These are phyloP conservation scores for Digitonthophagus gazella DNA, from an alignment of 2,888 invertebrate species.

Conservation along the genomic window DNA sequence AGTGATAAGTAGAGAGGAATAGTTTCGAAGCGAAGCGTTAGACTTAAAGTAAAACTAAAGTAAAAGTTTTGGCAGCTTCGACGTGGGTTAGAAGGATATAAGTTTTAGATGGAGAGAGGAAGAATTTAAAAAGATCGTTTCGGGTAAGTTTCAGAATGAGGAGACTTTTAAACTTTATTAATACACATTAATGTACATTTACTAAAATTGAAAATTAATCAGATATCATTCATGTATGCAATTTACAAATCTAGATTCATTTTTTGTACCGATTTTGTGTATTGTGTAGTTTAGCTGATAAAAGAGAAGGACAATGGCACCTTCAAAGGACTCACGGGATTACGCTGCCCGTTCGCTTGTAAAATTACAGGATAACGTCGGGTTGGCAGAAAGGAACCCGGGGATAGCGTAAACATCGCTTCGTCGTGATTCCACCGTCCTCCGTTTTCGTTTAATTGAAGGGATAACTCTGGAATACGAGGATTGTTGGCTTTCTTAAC, in stretches of 20 bases:
- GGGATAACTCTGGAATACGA: background rate
- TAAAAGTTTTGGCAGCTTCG: background rate
- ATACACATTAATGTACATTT: background rate
- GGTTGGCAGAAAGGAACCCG: background rate
- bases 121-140: background rate
- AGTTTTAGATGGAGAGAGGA: background rate
- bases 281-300: constrained; percentile 13
- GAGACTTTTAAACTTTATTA: background rate
- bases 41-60: background rate
- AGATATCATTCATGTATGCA: too few relatives aligned
- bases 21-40: too few relatives aligned
- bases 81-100: background rate
- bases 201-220: too few relatives aligned
- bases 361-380: constrained; percentile 19
- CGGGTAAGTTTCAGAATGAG: background rate
- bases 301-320: constrained; percentile 16
- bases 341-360: constrained; percentile 21
- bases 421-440: background rate
- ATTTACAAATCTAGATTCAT: too few relatives aligned
- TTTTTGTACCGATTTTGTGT: background rate
- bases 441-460: background rate
- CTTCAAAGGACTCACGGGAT: constrained; percentile 23
- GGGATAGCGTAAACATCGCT: background rate
- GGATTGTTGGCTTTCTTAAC: background rate
- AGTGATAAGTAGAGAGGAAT: background rate